A percentile compares a stretch with the other conserved stretches of the same genome.
phyloP scores from a whole-genome alignment of 2,113 vertebrate species.

The Grammomys dolichurus region DNA sequence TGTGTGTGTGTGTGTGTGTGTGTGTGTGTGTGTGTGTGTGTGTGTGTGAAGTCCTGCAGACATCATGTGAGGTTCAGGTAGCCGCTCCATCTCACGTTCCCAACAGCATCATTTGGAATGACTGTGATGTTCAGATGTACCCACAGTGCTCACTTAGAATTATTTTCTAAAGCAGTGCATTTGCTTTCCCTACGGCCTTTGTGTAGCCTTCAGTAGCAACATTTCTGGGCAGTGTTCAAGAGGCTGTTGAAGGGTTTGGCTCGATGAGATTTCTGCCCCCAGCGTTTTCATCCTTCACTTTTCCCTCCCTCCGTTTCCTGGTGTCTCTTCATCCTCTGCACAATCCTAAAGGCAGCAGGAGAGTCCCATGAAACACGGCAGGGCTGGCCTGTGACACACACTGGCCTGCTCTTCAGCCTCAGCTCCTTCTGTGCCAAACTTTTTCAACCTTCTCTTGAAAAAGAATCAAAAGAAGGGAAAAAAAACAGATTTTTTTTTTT shows the following conservation, averaged over 20 bases:
- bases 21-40: too few relatives aligned
- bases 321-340: neutral
- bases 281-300: neutral
- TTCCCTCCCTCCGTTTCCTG: neutral
- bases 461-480: neutral
- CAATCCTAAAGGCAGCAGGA: rapidly evolving
- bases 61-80: neutral
- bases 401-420: neutral
- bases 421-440: neutral
- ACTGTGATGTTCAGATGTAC: neutral
- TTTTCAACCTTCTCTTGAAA: conserved; percentile 39
- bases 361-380: neutral
- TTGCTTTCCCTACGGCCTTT: neutral
- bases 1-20: too few relatives aligned
- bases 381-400: neutral
- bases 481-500: too few relatives aligned
- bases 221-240: neutral
- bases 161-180: neutral
- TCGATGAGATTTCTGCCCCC: neutral
- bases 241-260: neutral
- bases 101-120: neutral
- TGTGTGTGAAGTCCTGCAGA: too few relatives aligned
- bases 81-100: neutral
- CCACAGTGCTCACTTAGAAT: neutral
- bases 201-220: neutral